These are phyloP conservation scores for Drosophila rufa DNA, from an alignment of 1,140 invertebrate genomes.

Conservation along the genomic window DNA sequence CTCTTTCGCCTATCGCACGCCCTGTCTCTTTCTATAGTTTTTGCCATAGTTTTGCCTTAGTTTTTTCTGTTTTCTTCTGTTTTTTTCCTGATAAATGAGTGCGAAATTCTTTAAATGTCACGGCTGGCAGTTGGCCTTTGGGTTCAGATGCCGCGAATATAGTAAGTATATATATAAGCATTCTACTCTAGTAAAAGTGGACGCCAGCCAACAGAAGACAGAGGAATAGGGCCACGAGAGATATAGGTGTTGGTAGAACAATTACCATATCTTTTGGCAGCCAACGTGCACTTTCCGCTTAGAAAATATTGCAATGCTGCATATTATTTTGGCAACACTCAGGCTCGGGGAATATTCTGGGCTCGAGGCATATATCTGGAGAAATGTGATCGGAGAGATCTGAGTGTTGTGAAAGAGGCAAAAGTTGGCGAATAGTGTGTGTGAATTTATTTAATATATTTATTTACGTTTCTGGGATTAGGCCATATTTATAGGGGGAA, in stretches of 20 bases:
- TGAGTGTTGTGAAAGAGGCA: no score
- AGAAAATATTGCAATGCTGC: slow-evolving; percentile 4
- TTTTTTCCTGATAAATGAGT: slow-evolving; percentile 54
- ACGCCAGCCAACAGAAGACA: slow-evolving; percentile 9
- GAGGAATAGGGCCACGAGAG: neutral
- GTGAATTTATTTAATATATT: no score
- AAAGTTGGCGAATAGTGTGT: no score
- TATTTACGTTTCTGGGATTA: no score
- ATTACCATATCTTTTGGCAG: slow-evolving; percentile 37
- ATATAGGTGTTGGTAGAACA: slow-evolving; percentile 16
- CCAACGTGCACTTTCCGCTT: neutral
- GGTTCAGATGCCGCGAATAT: slow-evolving; percentile 51
- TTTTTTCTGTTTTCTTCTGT: slow-evolving; percentile 9
- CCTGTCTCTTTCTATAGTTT: slow-evolving; percentile 12
- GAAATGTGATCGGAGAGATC: no score
- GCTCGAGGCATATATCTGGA: neutral
- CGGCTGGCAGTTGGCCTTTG: slow-evolving; percentile 72
- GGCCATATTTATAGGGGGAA: no score
- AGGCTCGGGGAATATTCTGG: no score
- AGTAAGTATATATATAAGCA: slow-evolving; percentile 7
- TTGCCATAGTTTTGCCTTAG: slow-evolving; percentile 11
- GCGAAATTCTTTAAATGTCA: slow-evolving; percentile 78
- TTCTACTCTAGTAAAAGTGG: slow-evolving; percentile 16
- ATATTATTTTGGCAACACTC: slow-evolving; percentile 4
- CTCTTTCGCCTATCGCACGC: no score